A percentile compares a stretch with the other conserved stretches of the same genome.
Conservation (phyloP, 2,888 invertebrate genomes). For the Fragum sueziense region DNA sequence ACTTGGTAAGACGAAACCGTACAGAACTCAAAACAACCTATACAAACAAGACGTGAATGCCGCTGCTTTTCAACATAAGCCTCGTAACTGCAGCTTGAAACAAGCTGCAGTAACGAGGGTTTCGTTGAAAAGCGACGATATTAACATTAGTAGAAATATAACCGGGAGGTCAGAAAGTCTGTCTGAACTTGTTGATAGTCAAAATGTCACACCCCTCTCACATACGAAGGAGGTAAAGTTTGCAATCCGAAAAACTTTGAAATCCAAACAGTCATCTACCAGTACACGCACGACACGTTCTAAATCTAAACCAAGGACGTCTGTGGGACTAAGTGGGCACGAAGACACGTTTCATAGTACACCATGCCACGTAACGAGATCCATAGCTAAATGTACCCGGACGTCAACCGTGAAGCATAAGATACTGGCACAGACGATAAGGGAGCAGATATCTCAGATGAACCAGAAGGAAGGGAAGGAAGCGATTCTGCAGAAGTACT, state of each 20-base stretch:
- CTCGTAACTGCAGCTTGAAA: no score
- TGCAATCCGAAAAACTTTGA: constrained; percentile 51
- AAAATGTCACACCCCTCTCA: neutral
- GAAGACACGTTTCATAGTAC: constrained; percentile 27
- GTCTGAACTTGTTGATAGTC: constrained; percentile 4
- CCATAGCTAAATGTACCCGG: constrained; percentile 8
- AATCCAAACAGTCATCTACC: constrained; percentile 22
- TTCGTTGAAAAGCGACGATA: no score
- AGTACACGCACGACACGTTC: neutral
- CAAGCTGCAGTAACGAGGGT: neutral
- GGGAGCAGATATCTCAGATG: constrained; percentile 34
- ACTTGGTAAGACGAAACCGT: no score
- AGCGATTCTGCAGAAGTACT: constrained; percentile 53
- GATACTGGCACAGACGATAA: constrained; percentile 43
- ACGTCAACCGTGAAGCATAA: constrained; percentile 33
- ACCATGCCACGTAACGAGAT: constrained; percentile 25
- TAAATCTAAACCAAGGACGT: neutral
- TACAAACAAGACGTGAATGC: neutral
- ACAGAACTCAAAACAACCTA: neutral
- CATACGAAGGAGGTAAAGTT: constrained; percentile 51
- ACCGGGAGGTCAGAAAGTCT: neutral
- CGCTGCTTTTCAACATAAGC: neutral
- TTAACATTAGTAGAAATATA: neutral
- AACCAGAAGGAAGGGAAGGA: constrained; percentile 51
- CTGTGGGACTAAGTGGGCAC: neutral